These are phyloP conservation scores for Leptopilina myrica DNA, from an alignment of 2,888 invertebrate species.

Conservation along the genomic window DNA sequence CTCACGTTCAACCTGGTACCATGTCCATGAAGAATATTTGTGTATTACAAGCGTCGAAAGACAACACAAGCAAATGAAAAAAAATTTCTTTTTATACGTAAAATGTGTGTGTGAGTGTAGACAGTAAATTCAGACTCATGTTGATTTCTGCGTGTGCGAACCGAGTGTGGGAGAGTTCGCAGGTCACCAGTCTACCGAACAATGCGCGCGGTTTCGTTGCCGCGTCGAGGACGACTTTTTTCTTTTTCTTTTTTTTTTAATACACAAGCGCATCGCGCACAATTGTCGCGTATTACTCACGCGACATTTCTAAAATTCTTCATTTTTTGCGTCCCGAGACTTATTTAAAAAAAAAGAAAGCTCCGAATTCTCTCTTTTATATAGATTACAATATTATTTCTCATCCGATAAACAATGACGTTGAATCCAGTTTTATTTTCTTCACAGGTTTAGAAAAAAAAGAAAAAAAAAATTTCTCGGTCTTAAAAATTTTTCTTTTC, in stretches of 20 bases:
- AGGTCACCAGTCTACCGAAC: constrained; percentile 72
- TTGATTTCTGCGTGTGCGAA: constrained; percentile 37
- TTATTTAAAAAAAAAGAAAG: constrained; percentile 37
- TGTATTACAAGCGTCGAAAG: constrained; percentile 1
- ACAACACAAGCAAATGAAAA: not conserved
- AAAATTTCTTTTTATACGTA: not conserved
- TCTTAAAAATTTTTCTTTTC: too few relatives aligned
- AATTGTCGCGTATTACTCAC: constrained; percentile 47
- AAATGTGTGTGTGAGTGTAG: not conserved
- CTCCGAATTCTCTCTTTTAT: constrained; percentile 20
- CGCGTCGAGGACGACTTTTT: constrained; percentile 37
- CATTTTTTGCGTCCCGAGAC: not conserved
- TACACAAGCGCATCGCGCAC: constrained; percentile 45
- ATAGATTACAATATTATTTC: constrained; percentile 14
- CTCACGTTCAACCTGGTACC: constrained; percentile 48
- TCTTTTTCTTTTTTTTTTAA: too few relatives aligned
- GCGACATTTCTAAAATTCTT: constrained; percentile 48
- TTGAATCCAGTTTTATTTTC: not conserved
- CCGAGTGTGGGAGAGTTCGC: constrained; percentile 73
- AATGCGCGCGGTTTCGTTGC: constrained; percentile 67
- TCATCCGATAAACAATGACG: constrained; percentile 27
- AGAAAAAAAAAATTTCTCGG: too few relatives aligned
- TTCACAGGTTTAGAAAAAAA: not conserved
- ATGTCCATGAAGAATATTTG: constrained; percentile 18
- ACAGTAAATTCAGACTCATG: constrained; percentile 21